Conservation (phyloP, 2,113 vertebrate species). For the Tenrec ecaudatus region DNA sequence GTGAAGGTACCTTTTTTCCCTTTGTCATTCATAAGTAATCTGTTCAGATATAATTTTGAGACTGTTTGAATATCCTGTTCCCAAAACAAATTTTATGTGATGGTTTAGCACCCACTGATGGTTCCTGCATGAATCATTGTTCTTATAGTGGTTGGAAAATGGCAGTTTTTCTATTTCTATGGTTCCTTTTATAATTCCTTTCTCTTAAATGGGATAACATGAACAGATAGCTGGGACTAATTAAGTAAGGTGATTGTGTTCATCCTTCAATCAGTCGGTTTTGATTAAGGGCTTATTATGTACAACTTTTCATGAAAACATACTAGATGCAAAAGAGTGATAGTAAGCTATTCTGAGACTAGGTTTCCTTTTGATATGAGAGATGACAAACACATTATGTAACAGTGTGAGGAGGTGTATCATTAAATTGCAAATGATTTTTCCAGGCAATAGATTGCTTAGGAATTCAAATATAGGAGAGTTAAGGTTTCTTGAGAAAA, state of each 20-base stretch:
- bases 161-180: conserved; percentile 58
- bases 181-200: conserved; percentile 58
- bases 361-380: conserved; percentile 27
- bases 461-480: neutral
- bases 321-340: neutral
- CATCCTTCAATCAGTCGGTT: neutral
- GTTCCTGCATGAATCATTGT: conserved; percentile 77
- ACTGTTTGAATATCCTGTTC: conserved; percentile 76
- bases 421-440: conserved; percentile 47
- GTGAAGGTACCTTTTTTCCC: conserved; percentile 84
- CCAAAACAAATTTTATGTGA: conserved; percentile 64
- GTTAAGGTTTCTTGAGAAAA: conserved; percentile 49
- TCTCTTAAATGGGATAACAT: conserved; percentile 65
- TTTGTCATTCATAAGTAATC: conserved; percentile 83
- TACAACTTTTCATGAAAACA: conserved; percentile 29
- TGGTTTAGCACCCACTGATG: conserved; percentile 69
- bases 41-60: conserved; percentile 80
- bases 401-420: neutral
- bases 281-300: conserved; percentile 36
- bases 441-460: conserved; percentile 16
- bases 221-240: conserved; percentile 44
- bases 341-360: conserved; percentile 1
- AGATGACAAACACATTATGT: conserved; percentile 27
- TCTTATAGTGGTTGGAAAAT: conserved; percentile 58
- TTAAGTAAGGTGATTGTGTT: conserved; percentile 48